phyloP scores from a whole-genome alignment of 2,888 invertebrate species.

The Melinopterus prodromus region DNA sequence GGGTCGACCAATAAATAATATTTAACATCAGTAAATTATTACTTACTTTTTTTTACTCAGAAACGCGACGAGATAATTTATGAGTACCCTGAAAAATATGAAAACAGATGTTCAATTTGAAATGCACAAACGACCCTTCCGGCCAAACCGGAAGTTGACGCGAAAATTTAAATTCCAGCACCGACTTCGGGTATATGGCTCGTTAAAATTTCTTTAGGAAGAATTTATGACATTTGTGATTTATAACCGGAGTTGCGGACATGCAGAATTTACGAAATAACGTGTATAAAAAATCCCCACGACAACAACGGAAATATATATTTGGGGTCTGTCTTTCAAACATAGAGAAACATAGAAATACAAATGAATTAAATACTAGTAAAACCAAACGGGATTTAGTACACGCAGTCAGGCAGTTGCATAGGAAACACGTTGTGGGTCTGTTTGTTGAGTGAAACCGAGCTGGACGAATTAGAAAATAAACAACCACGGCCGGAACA shows the following conservation, averaged over 20 bases:
- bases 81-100: neutral
- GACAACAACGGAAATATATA: neutral
- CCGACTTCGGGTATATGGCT: neutral
- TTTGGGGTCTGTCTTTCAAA: neutral
- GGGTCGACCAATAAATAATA: no score
- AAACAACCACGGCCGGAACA: neutral
- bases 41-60: neutral
- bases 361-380: neutral
- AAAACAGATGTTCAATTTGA: neutral
- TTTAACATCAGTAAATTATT: no score
- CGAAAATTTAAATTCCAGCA: neutral
- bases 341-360: no score
- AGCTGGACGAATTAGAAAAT: neutral
- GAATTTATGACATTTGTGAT: conserved; percentile 4
- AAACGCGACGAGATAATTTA: neutral
- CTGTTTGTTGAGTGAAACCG: neutral
- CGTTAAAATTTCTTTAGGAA: neutral
- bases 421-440: neutral
- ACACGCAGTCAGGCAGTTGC: neutral
- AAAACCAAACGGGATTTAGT: neutral
- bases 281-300: neutral
- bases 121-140: neutral
- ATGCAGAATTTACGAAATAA: neutral
- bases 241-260: neutral
- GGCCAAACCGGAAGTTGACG: neutral